Percentiles rank a stretch among this genome's conserved stretches.
Conservation (phyloP, 2,888 invertebrate species). For the Pimpla rufipes region DNA sequence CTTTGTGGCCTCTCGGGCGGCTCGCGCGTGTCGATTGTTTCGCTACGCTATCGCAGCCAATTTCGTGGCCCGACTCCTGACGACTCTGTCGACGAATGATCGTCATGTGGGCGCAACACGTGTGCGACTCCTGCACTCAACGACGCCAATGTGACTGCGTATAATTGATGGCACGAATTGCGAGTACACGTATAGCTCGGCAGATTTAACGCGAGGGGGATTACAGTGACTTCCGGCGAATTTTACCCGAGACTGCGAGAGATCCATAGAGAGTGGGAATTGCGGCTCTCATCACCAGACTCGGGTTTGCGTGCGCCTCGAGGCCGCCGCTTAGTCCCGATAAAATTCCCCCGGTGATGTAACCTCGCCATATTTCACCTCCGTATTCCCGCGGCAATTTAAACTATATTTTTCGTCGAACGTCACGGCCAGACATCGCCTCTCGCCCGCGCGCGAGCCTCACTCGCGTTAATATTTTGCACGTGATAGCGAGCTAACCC, state of each 20-base stretch:
- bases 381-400: constrained; percentile 9
- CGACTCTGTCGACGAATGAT: not conserved
- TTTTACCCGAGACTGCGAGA: constrained; percentile 20
- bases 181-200: constrained; percentile 8
- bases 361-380: constrained; percentile 47
- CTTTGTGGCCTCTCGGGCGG: not conserved
- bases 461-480: constrained; percentile 53
- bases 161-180: constrained; percentile 45
- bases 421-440: constrained; percentile 8
- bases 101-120: not conserved
- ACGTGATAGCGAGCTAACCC: constrained; percentile 43
- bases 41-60: not conserved
- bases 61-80: not conserved
- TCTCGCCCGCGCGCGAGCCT: not conserved
- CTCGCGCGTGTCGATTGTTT: constrained; percentile 16
- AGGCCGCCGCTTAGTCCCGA: constrained; percentile 29
- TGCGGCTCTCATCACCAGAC: too few species aligned
- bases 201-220: constrained; percentile 12
- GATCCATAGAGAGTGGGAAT: not conserved
- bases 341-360: constrained; percentile 16
- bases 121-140: not conserved
- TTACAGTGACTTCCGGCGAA: constrained; percentile 29
- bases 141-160: not conserved
- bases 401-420: constrained; percentile 21
- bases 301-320: constrained; percentile 12